These are phyloP conservation scores for Malthinus seriepunctatus DNA, from an alignment of 2,888 invertebrate genomes.

Conservation along the genomic window DNA sequence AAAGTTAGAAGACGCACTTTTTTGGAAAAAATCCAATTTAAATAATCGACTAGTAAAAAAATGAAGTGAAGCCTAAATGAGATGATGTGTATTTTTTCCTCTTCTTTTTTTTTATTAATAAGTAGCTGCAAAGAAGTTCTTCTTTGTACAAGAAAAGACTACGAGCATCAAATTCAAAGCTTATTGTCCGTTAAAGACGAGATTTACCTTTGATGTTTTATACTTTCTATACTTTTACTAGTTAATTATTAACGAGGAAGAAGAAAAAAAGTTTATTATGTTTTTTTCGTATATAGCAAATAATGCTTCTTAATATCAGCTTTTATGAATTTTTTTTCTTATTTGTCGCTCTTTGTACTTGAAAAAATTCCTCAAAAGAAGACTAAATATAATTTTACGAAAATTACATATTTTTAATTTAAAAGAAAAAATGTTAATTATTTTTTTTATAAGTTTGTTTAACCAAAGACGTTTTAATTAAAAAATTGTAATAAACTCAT, in stretches of 20 bases:
- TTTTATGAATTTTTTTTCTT: constrained; percentile 21
- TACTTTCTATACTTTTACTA: constrained; percentile 44
- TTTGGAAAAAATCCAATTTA: too few species aligned
- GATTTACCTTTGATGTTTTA: constrained; percentile 51
- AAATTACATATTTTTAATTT: too few species aligned
- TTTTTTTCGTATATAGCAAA: constrained; percentile 39
- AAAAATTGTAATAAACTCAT: too few species aligned
- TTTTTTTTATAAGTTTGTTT: too few species aligned
- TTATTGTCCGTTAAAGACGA: constrained; percentile 50
- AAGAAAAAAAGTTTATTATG: constrained; percentile 45
- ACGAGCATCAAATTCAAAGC: constrained; percentile 47
- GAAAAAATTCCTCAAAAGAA: not conserved
- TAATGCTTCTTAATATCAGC: constrained; percentile 42
- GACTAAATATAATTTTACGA: too few species aligned
- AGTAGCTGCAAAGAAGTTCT: constrained; percentile 30
- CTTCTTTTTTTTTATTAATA: constrained; percentile 21
- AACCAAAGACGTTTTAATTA: too few species aligned
- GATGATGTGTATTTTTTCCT: not conserved
- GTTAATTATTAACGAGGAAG: constrained; percentile 53
- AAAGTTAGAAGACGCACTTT: too few species aligned
- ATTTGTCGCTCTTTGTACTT: constrained; percentile 15
- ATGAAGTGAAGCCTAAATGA: constrained; percentile 7
- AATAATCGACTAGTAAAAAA: not conserved
- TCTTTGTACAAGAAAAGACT: constrained; percentile 36
- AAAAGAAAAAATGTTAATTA: too few species aligned